phyloP scores from a whole-genome alignment of 2,888 invertebrate species.

The Clusia tigrina region DNA sequence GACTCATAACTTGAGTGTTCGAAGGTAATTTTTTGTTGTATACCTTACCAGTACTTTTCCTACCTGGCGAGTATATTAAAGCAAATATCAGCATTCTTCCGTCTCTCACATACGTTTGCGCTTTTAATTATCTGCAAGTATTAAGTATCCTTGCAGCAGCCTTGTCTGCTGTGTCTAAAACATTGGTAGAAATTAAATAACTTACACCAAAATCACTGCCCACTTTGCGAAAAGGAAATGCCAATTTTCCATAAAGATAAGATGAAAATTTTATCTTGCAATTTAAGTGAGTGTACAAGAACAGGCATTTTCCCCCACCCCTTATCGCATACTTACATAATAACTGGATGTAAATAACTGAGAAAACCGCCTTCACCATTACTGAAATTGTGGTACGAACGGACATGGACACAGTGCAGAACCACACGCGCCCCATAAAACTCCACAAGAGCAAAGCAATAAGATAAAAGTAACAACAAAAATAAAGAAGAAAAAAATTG shows the following conservation, averaged over 20 bases:
- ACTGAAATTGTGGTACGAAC: background rate
- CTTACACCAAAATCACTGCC: too few species aligned
- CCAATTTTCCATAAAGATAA: conserved; percentile 23
- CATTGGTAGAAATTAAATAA: too few species aligned
- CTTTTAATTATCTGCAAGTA: too few species aligned
- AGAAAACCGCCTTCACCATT: conserved; percentile 17
- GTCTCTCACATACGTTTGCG: too few species aligned
- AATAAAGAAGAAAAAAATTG: background rate
- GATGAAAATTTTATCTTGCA: background rate
- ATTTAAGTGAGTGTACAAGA: background rate
- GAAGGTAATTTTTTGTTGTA: too few species aligned
- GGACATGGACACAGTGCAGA: background rate
- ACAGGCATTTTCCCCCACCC: background rate
- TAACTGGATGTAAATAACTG: conserved; percentile 39
- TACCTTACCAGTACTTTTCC: too few species aligned
- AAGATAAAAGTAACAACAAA: conserved; percentile 8
- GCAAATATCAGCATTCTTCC: too few species aligned
- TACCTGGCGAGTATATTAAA: too few species aligned
- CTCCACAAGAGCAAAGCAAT: conserved; percentile 4
- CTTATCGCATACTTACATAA: conserved; percentile 33
- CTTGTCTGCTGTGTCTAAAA: too few species aligned
- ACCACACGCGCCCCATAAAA: conserved; percentile 23
- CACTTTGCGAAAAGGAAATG: conserved; percentile 11
- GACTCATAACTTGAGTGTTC: too few species aligned
- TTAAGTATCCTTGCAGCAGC: too few species aligned